These are phyloP conservation scores for Crossoptilon crossoptilon DNA, from an alignment of 2,797 vertebrate species.

Conservation along the genomic window DNA sequence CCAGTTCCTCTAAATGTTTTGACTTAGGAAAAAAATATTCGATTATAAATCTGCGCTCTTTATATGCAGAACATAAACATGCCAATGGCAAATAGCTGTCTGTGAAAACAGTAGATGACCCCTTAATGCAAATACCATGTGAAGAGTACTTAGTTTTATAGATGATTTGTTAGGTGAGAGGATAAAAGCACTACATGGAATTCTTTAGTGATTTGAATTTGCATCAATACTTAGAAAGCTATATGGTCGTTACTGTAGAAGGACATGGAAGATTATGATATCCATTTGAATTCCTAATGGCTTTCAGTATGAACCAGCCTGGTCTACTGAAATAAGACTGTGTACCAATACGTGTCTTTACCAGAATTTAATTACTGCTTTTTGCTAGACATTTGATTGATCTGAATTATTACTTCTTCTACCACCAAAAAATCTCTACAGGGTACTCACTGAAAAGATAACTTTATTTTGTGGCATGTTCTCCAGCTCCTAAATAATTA, in stretches of 20 bases:
- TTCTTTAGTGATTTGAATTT: constrained; percentile 45
- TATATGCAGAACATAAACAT: constrained; percentile 56
- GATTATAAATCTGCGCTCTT: constrained; percentile 57
- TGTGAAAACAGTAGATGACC: constrained; percentile 58
- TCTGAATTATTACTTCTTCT: background rate
- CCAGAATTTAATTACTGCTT: background rate
- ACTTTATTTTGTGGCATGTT: background rate
- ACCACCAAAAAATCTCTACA: background rate
- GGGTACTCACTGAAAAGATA: background rate
- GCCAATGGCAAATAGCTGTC: constrained; percentile 58
- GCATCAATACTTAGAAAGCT: background rate
- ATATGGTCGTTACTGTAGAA: constrained; percentile 14
- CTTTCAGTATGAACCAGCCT: background rate
- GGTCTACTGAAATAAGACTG: background rate
- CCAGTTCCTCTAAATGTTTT: constrained; percentile 65
- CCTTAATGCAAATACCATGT: constrained; percentile 50
- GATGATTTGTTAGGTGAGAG: constrained; percentile 57
- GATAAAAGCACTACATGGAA: constrained; percentile 45
- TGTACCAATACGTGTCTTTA: background rate
- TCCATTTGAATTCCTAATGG: constrained; percentile 4
- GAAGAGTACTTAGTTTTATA: constrained; percentile 43
- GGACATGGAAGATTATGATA: background rate
- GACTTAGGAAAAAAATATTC: constrained; percentile 53
- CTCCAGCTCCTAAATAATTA: background rate
- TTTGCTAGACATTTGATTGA: background rate